Conservation (phyloP, 2,113 vertebrate genomes). For the Leptosomus discolor region DNA sequence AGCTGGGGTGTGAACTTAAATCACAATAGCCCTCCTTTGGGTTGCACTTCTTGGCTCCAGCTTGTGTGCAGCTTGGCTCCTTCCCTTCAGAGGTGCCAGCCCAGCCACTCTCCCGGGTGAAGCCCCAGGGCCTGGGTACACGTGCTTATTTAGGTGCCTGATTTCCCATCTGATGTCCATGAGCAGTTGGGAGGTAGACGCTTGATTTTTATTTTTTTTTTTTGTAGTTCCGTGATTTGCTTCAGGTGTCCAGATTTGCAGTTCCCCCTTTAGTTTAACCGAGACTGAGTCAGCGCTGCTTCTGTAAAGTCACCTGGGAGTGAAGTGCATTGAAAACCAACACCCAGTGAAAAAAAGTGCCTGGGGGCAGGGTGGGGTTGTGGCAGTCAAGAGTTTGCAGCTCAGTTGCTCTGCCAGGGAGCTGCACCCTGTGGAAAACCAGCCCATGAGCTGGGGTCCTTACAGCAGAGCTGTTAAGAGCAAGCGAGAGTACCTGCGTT, state of each 20-base stretch:
- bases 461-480: background rate
- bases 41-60: background rate
- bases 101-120: background rate
- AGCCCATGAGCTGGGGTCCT: background rate
- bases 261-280: background rate
- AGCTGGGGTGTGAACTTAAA: background rate
- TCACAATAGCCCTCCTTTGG: background rate
- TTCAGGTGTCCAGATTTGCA: background rate
- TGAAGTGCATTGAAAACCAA: background rate
- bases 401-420: background rate
- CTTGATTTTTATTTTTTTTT: background rate
- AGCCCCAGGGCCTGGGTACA: background rate
- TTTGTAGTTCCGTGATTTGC: background rate
- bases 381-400: background rate
- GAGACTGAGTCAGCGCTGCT: background rate
- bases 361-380: background rate
- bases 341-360: background rate
- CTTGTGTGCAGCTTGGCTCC: background rate
- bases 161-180: background rate
- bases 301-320: background rate
- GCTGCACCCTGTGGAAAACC: background rate
- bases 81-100: background rate
- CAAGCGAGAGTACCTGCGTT: background rate
- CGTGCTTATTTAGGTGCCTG: background rate
- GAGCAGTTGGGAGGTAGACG: background rate